Base-by-base conservation (phyloP, 2,797 vertebrate species). In the Orientallactaga sibirica region DNA sequence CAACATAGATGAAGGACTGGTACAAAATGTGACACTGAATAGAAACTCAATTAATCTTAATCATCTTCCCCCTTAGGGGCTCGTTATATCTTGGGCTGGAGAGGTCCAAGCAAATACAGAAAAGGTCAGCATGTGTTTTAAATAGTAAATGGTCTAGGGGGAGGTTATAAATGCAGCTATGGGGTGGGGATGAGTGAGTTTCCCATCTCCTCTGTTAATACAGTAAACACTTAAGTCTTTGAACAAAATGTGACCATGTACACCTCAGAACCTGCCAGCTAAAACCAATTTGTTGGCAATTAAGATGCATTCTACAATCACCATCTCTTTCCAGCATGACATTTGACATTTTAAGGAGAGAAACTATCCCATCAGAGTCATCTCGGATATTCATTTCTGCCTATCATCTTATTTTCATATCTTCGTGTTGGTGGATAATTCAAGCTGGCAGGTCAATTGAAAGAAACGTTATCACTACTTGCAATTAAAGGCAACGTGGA, bases 401-500 rank as follows among this genome's bases (percentile, higher is more conserved):
- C 75, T 43, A 66, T 77, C 61, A 43, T 79, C 79, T 89, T 82
- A 82, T 92, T 90, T 94, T 83, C 48, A n/a, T 75, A 37, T 86
- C 55, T 90, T 92, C 9, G 0, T 52, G 80, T 70, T 67, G 86
- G 19, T 64, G n/a, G 73, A 74, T 96, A 88, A 93, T 92, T 96
- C 5, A 67, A 61, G 67, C 29, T 77, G 92, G 86, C 93, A 91
- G 80, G 66, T 94, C 85, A 94, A 58, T 81, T 92, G 92, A 33
- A 64, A 19, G 74, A 94, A 94, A 85, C 61, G 67, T 33, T 81
- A 81, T 92, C 67, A 75, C 25, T 55, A 76, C 3, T 85, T 4
- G 41, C 83, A 93, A 92, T 87, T 75, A 93, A 87, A 75, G 61
- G 70, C 66, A 89, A 76, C 16, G 19, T 2, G 61, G 91, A 81